Percentiles rank a stretch among this genome's conserved stretches.
These are phyloP conservation scores for Drosophila kambysellisi DNA, from an alignment of 2,888 invertebrate genomes.

Conservation along the genomic window DNA sequence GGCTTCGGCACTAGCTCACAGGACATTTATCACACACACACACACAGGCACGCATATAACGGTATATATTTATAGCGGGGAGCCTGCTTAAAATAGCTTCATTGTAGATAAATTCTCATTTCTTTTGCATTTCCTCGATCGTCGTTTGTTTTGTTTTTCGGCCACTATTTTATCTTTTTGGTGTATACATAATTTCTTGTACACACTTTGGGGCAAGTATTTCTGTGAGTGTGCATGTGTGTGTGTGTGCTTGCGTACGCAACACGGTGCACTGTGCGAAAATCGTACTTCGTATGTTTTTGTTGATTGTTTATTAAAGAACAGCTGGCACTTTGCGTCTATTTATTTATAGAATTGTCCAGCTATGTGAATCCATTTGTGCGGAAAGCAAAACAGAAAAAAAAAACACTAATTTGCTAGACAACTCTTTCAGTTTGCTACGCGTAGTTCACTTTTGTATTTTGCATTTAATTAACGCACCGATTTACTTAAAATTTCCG, in stretches of 20 bases:
- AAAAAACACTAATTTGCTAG: not conserved
- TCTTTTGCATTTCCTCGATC: constrained; percentile 78
- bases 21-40: constrained; percentile 44
- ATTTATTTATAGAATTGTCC: constrained; percentile 3
- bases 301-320: constrained; percentile 23
- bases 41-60: constrained; percentile 14
- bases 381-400: not conserved
- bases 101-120: constrained; percentile 78
- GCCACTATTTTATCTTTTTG: constrained; percentile 59
- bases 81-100: constrained; percentile 61
- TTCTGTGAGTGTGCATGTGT: constrained; percentile 3
- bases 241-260: constrained; percentile 7
- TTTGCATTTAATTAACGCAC: constrained; percentile 26
- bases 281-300: constrained; percentile 10
- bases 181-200: constrained; percentile 64
- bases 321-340: constrained; percentile 7
- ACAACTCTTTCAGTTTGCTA: constrained; percentile 1
- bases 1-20: not conserved
- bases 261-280: constrained; percentile 43
- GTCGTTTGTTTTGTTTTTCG: constrained; percentile 42
- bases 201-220: constrained; percentile 18
- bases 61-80: constrained; percentile 52
- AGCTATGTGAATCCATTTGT: not conserved
- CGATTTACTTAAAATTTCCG: constrained; percentile 21
- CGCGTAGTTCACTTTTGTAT: not conserved